Evolutionary conservation across 2,113 vertebrate species (phyloP).

Genomic region (Lepus americanus): DNA sequence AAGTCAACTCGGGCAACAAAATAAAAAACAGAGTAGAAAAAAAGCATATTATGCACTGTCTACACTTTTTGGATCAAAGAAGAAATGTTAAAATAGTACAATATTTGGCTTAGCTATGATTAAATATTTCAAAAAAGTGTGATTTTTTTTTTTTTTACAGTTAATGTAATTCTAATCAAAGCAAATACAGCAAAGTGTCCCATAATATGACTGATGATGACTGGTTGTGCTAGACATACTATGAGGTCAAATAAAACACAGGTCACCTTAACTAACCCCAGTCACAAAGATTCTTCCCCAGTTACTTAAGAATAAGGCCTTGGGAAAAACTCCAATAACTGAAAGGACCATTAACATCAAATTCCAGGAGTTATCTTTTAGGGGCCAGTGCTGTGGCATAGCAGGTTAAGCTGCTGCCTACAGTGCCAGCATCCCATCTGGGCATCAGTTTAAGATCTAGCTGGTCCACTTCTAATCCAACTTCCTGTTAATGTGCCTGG

Average conservation of each 20-base stretch:
- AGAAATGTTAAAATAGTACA: no score
- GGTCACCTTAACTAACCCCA: not conserved
- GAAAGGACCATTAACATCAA: not conserved
- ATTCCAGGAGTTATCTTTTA: not conserved
- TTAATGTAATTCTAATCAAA: not conserved
- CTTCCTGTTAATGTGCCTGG: no score
- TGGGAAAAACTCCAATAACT: slow-evolving; percentile 14
- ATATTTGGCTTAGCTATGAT: not conserved
- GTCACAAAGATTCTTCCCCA: not conserved
- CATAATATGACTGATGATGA: not conserved
- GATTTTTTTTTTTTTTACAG: not conserved
- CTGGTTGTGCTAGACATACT: not conserved
- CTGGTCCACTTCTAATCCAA: no score
- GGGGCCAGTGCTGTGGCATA: no score
- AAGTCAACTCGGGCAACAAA: slow-evolving; percentile 5
- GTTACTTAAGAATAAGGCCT: not conserved
- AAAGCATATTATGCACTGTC: not conserved
- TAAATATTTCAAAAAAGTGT: not conserved
- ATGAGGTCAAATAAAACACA: not conserved
- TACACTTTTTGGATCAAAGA: not conserved
- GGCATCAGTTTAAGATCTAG: no score
- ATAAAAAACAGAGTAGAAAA: not conserved
- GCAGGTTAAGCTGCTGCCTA: no score
- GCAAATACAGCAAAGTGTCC: not conserved
- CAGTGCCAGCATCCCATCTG: no score